phyloP scores from a whole-genome alignment of 2,797 vertebrate species.

The Danio tinwini region DNA sequence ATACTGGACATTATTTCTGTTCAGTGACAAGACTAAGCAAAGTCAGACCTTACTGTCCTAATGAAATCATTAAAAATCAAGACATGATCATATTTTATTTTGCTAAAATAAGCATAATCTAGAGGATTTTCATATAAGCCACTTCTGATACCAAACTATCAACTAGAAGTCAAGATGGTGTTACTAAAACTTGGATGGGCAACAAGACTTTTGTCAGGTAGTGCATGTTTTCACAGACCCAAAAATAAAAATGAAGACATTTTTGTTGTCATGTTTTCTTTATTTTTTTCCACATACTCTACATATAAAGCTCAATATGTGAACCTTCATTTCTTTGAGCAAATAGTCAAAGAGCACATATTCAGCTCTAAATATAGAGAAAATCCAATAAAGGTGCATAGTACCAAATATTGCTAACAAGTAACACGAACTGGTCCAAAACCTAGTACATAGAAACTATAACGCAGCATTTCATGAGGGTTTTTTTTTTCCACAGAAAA shows the following conservation, averaged over 20 bases:
- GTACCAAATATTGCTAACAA: conserved; percentile 42
- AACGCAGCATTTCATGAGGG: conserved; percentile 17
- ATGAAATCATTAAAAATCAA: too few relatives aligned
- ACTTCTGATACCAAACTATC: too few relatives aligned
- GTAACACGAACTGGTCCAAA: conserved; percentile 48
- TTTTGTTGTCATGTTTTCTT: conserved; percentile 13
- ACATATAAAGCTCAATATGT: conserved; percentile 63
- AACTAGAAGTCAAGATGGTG: too few relatives aligned
- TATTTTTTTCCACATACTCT: conserved; percentile 45
- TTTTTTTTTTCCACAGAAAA: neutral
- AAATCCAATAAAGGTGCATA: conserved; percentile 50
- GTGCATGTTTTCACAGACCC: neutral
- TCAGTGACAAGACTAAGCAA: too few relatives aligned
- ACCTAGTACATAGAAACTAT: conserved; percentile 9
- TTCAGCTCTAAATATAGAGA: conserved; percentile 45
- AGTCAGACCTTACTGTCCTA: too few relatives aligned
- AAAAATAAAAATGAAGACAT: neutral
- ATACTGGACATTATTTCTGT: too few relatives aligned
- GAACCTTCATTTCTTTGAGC: conserved; percentile 61
- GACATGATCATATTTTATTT: too few relatives aligned
- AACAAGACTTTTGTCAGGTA: too few relatives aligned
- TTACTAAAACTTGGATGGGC: too few relatives aligned
- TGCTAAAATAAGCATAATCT: too few relatives aligned
- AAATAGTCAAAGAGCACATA: conserved; percentile 39
- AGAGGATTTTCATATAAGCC: too few relatives aligned